Evolutionary conservation across 2,797 vertebrate species (phyloP).

Genomic region (Octomys mimax): DNA sequence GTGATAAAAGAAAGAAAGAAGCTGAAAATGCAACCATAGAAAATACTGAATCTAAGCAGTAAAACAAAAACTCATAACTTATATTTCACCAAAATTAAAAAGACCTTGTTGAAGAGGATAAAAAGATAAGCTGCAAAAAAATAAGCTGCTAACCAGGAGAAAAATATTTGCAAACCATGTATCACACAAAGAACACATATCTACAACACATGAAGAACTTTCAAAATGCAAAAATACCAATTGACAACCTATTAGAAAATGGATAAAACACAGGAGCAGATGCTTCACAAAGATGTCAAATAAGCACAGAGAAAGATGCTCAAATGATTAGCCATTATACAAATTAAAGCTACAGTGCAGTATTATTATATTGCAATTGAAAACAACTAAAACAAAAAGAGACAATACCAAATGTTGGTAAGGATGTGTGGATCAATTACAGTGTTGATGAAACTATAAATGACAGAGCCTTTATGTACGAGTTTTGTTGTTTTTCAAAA

Average conservation of each 20-base stretch:
- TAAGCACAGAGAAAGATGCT: constrained; percentile 28
- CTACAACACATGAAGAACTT: neutral
- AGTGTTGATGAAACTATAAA: neutral
- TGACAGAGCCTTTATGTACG: neutral
- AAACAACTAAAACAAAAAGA: constrained; percentile 2
- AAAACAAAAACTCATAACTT: constrained; percentile 24
- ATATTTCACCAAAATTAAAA: constrained; percentile 51
- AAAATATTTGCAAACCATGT: neutral
- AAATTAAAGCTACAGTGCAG: neutral
- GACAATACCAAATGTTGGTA: constrained; percentile 20
- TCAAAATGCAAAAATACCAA: constrained; percentile 46
- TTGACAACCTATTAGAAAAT: constrained; percentile 36
- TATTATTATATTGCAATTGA: neutral
- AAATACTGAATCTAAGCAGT: constrained; percentile 6
- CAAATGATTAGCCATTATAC: constrained; percentile 5
- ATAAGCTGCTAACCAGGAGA: neutral
- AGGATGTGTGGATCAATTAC: neutral
- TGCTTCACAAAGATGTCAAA: neutral
- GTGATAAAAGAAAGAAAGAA: neutral
- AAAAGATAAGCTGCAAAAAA: constrained; percentile 30
- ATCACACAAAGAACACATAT: neutral
- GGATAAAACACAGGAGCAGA: neutral
- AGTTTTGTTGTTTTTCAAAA: neutral
- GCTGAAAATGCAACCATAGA: neutral
- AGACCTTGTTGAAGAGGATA: neutral